Conservation (phyloP, 2,113 vertebrate genomes). For the Petroica traversi region DNA sequence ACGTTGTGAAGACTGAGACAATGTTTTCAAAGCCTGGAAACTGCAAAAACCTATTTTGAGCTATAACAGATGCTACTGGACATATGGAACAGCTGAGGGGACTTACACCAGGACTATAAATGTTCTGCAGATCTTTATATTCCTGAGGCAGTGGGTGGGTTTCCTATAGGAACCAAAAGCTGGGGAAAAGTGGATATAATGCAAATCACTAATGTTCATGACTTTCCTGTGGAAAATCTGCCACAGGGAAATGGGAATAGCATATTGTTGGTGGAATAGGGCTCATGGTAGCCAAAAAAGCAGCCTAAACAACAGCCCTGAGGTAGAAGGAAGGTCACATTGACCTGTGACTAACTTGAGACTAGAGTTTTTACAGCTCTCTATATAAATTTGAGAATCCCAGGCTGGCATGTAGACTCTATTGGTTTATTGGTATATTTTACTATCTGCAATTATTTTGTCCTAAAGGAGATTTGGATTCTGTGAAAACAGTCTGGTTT, state of each 20-base stretch:
- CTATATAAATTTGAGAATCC: not conserved
- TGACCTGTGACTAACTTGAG: not conserved
- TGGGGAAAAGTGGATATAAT: not conserved
- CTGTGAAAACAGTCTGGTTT: not conserved
- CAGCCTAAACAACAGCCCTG: not conserved
- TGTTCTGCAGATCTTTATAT: slow-evolving; percentile 23
- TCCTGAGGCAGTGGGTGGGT: not conserved
- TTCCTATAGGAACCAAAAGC: not conserved
- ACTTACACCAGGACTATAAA: slow-evolving; percentile 20
- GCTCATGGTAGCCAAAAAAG: not conserved
- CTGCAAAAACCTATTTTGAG: slow-evolving; percentile 35
- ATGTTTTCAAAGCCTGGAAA: slow-evolving; percentile 22
- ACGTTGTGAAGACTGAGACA: not conserved
- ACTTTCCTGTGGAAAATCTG: not conserved
- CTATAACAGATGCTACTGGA: slow-evolving; percentile 34
- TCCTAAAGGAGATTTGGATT: not conserved
- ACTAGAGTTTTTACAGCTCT: not conserved
- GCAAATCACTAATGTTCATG: not conserved
- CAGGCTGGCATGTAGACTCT: not conserved
- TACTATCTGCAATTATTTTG: not conserved
- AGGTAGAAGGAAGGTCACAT: not conserved
- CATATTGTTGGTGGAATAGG: not conserved
- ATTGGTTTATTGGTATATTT: not conserved
- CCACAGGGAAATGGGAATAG: not conserved
- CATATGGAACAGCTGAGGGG: slow-evolving; percentile 35